Evolutionary conservation across 2,888 invertebrate genomes (phyloP), one percentile per base, ranked within the genome.

Genomic region (Melipona beecheii): DNA sequence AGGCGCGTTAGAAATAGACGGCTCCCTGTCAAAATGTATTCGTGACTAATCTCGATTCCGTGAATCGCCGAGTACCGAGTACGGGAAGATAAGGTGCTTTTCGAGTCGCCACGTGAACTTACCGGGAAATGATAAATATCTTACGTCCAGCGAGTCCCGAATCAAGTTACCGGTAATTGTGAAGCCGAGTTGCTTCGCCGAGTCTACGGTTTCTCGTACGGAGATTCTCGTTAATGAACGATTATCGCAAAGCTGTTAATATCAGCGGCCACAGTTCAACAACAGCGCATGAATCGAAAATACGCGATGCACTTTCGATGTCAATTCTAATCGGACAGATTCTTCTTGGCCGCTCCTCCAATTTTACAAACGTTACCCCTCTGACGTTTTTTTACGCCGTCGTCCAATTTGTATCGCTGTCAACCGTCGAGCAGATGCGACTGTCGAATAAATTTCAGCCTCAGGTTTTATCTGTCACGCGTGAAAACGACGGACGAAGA

Each of bases 1-100:
- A 65, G 52, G 50, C 66, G 66, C 62, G 87, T 85, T 90, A 50
- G 80, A 87, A 86, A 90, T 91, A 88, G 84, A 85, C 75, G 19
- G 62, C 78, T 65, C 77, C 76, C 77, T 77, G 79, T 85, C 84
- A 77, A 86, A 91, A 85, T 80, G 72, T 79, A 31, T 86, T 80
- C 79, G 71, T 79, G 82, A 76, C 73, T 86, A 89, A 90, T 89
- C 78, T 84, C 65, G 68, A 80, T 71, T 85, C 85, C 81, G 69
- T 54, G 76, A 78, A 82, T 75, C 72, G 52, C 24, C 36, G 72
- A 73, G 69, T 68, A 71, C 73, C 50, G 17, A 69, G 62, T 43
- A 75, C 15, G 56, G 9, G 17, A 50, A 75, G 78, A 83, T 81
- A 86, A 84, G 70, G 27, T 54, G 72, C 15, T 54, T 54, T 50